Conservation (phyloP, 2,888 invertebrate species). For the Plebejus melissa region DNA sequence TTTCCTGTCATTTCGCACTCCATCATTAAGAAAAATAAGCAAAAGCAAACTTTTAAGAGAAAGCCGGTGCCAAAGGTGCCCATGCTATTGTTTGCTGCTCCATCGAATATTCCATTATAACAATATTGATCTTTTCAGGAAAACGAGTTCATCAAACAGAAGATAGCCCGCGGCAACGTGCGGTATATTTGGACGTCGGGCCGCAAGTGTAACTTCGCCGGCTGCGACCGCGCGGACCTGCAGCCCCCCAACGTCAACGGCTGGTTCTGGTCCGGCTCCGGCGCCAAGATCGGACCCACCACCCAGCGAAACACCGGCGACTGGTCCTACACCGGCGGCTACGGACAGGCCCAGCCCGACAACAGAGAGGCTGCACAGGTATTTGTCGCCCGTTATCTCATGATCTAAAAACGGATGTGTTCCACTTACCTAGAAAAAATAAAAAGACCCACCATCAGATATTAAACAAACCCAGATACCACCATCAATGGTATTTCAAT, state of each 20-base stretch:
- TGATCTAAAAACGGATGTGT: neutral
- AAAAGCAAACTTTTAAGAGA: neutral
- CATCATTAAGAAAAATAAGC: neutral
- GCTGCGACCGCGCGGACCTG: slow-evolving; percentile 89
- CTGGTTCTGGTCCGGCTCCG: slow-evolving; percentile 97
- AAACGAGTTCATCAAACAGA: slow-evolving; percentile 93
- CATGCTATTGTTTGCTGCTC: neutral
- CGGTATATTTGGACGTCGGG: slow-evolving; percentile 95
- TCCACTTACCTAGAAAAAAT: neutral
- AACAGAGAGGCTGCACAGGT: slow-evolving; percentile 94
- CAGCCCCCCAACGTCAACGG: slow-evolving; percentile 92
- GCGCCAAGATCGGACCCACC: slow-evolving; percentile 93
- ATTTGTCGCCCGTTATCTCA: slow-evolving; percentile 37
- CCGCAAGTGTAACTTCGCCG: slow-evolving; percentile 94
- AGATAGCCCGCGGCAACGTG: slow-evolving; percentile 87
- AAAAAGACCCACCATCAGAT: neutral
- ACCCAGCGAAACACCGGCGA: slow-evolving; percentile 93
- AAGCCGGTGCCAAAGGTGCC: neutral
- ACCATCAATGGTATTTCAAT: neutral
- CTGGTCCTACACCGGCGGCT: slow-evolving; percentile 94
- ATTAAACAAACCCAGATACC: neutral
- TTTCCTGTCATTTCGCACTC: slow-evolving; percentile 49
- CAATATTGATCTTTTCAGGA: slow-evolving; percentile 64
- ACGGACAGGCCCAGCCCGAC: slow-evolving; percentile 92
- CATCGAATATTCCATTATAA: neutral